Conservation (phyloP, 2,113 vertebrate species). For the Pogona vitticeps region DNA sequence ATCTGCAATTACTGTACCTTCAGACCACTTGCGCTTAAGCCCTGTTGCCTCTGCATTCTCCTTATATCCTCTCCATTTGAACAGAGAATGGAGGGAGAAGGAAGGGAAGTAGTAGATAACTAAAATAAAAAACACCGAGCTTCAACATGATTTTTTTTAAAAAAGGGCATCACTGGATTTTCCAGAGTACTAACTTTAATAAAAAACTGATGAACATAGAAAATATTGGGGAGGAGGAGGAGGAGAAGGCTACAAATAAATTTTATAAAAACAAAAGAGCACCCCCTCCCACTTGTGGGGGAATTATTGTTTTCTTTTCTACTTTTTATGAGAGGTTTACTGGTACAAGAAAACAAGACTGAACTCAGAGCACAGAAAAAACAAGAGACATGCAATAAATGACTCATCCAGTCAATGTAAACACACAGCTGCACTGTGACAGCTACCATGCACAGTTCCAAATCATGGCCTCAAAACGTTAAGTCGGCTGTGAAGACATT, state of each 20-base stretch:
- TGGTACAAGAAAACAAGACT: conserved; percentile 23
- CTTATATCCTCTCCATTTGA: conserved; percentile 99
- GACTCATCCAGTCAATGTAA: neutral
- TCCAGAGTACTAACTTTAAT: conserved; percentile 49
- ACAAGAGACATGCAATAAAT: conserved; percentile 34
- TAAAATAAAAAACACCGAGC: conserved; percentile 97
- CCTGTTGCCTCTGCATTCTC: conserved; percentile 91
- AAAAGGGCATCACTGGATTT: conserved; percentile 61
- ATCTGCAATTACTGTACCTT: conserved; percentile 92
- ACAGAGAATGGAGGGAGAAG: conserved; percentile 98
- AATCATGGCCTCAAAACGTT: fast-evolving
- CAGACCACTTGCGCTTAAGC: conserved; percentile 94
- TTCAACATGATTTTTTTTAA: conserved; percentile 79
- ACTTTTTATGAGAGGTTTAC: neutral
- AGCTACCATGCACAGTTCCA: neutral
- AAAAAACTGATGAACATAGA: conserved; percentile 48
- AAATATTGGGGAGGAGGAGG: conserved; percentile 45
- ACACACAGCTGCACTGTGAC: neutral
- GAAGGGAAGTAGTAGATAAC: conserved; percentile 95
- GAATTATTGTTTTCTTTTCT: neutral
- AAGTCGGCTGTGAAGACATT: neutral
- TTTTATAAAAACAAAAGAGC: neutral
- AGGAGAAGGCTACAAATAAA: neutral
- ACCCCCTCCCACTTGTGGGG: neutral
- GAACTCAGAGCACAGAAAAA: conserved; percentile 35